These are phyloP conservation scores for Dasypus novemcinctus DNA, from an alignment of 2,113 vertebrate species.

Conservation along the genomic window DNA sequence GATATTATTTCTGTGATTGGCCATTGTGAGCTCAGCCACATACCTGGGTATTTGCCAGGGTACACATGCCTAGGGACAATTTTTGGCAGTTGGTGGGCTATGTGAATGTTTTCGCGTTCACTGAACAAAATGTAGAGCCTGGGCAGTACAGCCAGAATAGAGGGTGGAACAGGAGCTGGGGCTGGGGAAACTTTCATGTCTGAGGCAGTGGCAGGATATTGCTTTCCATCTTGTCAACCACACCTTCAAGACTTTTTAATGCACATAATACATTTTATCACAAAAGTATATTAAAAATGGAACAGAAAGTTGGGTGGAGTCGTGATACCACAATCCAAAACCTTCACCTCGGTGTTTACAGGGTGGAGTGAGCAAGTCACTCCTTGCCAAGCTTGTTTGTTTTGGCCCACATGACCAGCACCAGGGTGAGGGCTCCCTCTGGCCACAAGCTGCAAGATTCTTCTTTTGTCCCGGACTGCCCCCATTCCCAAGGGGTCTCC, in stretches of 20 bases:
- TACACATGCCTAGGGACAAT: conserved; percentile 4
- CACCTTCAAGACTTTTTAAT: conserved; percentile 64
- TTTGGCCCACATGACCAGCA: conserved; percentile 53
- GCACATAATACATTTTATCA: conserved; percentile 72
- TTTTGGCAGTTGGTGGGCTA: conserved; percentile 41
- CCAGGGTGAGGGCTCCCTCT: not conserved
- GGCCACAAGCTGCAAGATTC: not conserved
- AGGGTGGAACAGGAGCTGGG: not conserved
- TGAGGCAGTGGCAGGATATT: conserved; percentile 61
- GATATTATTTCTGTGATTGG: conserved; percentile 9
- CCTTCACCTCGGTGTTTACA: conserved; percentile 39
- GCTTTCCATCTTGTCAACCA: conserved; percentile 67
- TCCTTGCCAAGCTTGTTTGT: conserved; percentile 58
- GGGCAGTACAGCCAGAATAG: not conserved
- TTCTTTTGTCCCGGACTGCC: conserved; percentile 34
- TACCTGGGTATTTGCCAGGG: conserved; percentile 28
- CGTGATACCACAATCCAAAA: conserved; percentile 43
- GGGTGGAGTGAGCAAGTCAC: conserved; percentile 32
- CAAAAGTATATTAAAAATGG: conserved; percentile 74
- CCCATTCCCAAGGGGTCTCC: not conserved
- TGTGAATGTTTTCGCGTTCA: conserved; percentile 26
- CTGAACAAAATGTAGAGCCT: conserved; percentile 29
- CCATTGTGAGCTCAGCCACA: conserved; percentile 23
- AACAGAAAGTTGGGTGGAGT: conserved; percentile 72
- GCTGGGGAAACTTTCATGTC: not conserved